A percentile compares a stretch with the other conserved stretches of the same genome.
phyloP scores from a whole-genome alignment of 2,113 vertebrate species.

The Australoheros scitulus region DNA sequence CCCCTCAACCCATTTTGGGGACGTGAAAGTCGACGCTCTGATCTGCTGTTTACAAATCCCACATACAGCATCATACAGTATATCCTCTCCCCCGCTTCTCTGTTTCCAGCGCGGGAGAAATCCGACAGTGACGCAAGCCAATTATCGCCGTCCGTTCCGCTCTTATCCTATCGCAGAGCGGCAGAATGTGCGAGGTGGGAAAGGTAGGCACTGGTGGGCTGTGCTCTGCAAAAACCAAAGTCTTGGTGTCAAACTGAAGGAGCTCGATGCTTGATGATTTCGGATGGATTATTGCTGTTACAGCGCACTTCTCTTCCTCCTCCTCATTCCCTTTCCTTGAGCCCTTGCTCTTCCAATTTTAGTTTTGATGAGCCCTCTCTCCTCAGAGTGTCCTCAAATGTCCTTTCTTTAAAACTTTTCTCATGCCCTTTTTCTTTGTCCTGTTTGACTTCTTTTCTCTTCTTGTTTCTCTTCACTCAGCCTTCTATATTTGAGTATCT shows the following conservation, averaged over 20 bases:
- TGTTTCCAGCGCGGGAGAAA: conserved; percentile 33
- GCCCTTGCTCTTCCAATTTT: not conserved
- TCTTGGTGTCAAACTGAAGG: conserved; percentile 50
- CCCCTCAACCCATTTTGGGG: conserved; percentile 26
- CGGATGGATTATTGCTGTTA: conserved; percentile 44
- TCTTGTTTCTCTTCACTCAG: not conserved
- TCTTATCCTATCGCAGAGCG: conserved; percentile 57
- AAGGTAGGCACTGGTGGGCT: conserved; percentile 59
- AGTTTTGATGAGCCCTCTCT: not conserved
- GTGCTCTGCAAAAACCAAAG: conserved; percentile 32
- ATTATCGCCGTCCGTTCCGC: conserved; percentile 71
- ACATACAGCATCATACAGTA: conserved; percentile 23
- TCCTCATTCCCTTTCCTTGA: conserved; percentile 2
- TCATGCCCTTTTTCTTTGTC: not conserved
- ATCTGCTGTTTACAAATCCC: conserved; percentile 73
- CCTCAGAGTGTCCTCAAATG: not conserved
- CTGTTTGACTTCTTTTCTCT: not conserved
- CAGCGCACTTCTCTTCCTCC: conserved; percentile 6
- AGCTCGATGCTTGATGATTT: conserved; percentile 22
- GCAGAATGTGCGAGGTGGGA: conserved; percentile 50
- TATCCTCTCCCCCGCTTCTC: conserved; percentile 17
- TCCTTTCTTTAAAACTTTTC: not conserved
- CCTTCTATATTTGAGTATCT: not conserved
- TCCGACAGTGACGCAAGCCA: conserved; percentile 73
- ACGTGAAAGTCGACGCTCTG: conserved; percentile 53